Conservation (phyloP, 2,888 invertebrate genomes). For the Diarsia dahlii region DNA sequence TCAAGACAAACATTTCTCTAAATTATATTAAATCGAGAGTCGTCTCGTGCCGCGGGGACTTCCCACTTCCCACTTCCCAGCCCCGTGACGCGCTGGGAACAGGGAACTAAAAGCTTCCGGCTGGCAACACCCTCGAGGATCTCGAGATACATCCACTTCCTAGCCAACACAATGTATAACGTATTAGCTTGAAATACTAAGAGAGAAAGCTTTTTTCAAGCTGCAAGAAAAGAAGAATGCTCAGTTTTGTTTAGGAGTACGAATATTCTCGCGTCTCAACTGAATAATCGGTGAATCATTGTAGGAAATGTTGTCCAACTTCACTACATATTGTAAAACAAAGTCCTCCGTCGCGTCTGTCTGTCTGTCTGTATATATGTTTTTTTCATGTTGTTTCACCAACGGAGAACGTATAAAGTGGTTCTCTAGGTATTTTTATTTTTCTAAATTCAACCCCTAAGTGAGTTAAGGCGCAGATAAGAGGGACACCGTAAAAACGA, state of each 20-base stretch:
- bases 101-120: constrained; percentile 58
- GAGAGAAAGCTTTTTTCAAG: constrained; percentile 2
- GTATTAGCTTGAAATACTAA: background rate
- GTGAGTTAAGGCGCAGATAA: too few species aligned
- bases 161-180: constrained; percentile 34
- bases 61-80: constrained; percentile 2
- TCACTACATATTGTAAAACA: too few species aligned
- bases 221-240: background rate
- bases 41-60: constrained; percentile 24
- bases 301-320: background rate
- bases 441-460: too few species aligned
- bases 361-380: too few species aligned
- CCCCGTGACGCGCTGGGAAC: constrained; percentile 13
- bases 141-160: constrained; percentile 27
- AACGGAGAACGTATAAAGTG: too few species aligned
- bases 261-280: background rate
- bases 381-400: too few species aligned
- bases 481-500: too few species aligned
- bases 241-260: background rate
- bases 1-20: constrained; percentile 24
- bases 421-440: too few species aligned
- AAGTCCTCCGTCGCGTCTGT: too few species aligned
- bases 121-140: constrained; percentile 27
- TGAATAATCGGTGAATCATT: background rate
- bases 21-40: constrained; percentile 27